Evolutionary conservation across 2,113 vertebrate genomes (phyloP).

Genomic region (Microtus oregoni): DNA sequence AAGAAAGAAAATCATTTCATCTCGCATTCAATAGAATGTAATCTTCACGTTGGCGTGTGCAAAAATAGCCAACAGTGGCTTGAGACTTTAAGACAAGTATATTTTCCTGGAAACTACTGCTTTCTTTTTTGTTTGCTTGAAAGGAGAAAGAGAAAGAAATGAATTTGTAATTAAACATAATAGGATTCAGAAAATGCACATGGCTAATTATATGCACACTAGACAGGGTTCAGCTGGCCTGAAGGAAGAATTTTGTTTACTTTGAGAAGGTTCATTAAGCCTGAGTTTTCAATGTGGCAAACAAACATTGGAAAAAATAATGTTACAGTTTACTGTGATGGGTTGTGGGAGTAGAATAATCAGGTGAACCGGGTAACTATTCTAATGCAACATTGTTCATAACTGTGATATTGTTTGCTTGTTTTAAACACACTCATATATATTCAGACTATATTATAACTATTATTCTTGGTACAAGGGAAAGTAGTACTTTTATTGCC

Average conservation of each 20-base stretch:
- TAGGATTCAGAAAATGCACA: constrained; percentile 50
- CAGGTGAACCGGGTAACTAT: background rate
- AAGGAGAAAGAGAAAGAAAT: background rate
- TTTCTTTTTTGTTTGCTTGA: background rate
- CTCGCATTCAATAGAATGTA: background rate
- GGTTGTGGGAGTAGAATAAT: background rate
- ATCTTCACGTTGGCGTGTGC: background rate
- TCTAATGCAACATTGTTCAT: background rate
- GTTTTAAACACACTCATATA: background rate
- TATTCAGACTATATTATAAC: background rate
- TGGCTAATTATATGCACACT: constrained; percentile 37
- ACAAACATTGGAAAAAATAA: constrained; percentile 61
- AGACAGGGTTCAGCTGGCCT: constrained; percentile 1
- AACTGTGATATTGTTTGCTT: background rate
- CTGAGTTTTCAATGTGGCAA: background rate
- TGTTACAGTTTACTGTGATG: background rate
- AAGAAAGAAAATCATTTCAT: constrained; percentile 57
- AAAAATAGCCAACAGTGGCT: constrained; percentile 19
- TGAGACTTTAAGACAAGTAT: constrained; percentile 37
- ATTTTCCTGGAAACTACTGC: constrained; percentile 39
- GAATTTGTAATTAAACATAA: constrained; percentile 32
- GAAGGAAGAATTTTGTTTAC: constrained; percentile 53
- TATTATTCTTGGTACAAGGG: background rate
- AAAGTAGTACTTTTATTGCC: background rate
- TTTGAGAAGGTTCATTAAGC: constrained; percentile 64